phyloP scores from a whole-genome alignment of 2,113 vertebrate species.

The Aptenodytes forsteri region DNA sequence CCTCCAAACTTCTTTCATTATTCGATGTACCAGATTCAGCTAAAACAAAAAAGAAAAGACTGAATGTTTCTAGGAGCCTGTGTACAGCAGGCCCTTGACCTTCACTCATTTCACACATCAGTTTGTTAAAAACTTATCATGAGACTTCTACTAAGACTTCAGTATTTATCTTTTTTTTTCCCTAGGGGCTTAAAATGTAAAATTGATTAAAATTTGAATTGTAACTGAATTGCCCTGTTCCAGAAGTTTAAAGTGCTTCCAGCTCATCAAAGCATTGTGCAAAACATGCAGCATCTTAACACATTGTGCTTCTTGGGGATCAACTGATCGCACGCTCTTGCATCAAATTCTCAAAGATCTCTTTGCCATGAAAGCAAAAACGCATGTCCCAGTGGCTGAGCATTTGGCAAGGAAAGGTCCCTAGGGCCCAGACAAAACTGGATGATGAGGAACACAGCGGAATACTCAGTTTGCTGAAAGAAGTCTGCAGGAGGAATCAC shows the following conservation, averaged over 20 bases:
- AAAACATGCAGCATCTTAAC: not conserved
- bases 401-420: not conserved
- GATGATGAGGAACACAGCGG: not conserved
- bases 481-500: not conserved
- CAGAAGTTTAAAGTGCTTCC: not conserved
- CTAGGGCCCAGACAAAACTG: not conserved
- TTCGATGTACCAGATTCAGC: constrained; percentile 87
- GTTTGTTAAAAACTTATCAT: not conserved
- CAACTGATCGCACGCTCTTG: not conserved
- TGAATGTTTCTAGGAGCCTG: not conserved
- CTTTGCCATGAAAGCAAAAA: not conserved
- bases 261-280: not conserved
- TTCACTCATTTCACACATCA: not conserved
- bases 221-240: not conserved
- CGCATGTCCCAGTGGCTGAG: not conserved
- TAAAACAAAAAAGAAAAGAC: constrained; percentile 57
- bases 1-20: constrained; percentile 88
- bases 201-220: not conserved
- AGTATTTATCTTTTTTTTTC: not conserved
- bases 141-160: not conserved
- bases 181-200: not conserved
- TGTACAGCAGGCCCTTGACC: not conserved
- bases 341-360: not conserved
- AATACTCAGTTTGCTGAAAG: not conserved
- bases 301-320: not conserved